Conservation (phyloP, 2,888 invertebrate genomes). For the Stenodema calcarata region DNA sequence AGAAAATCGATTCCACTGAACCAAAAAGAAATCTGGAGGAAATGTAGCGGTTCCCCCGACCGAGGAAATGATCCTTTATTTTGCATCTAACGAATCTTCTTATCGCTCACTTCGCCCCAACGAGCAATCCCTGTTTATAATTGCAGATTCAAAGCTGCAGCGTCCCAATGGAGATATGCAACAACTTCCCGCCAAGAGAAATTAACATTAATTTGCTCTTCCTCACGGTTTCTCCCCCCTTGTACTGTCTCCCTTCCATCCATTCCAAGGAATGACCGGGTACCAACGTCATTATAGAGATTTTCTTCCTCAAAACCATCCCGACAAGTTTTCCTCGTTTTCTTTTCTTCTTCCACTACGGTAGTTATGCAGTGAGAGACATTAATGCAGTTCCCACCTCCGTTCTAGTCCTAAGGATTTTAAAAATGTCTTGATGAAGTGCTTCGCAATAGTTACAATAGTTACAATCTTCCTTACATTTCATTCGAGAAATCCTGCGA, state of each 20-base stretch:
- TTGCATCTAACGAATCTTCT: background rate
- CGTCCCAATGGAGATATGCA: background rate
- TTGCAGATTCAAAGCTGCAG: background rate
- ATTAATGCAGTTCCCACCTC: too few relatives aligned
- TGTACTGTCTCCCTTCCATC: background rate
- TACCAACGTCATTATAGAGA: background rate
- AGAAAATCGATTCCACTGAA: too few relatives aligned
- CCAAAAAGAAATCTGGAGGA: background rate
- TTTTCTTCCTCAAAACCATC: background rate
- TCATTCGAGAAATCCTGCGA: too few relatives aligned
- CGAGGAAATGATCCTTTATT: background rate
- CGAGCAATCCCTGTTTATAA: background rate
- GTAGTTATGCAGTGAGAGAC: too few relatives aligned
- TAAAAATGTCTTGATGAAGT: too few relatives aligned
- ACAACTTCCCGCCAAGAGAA: slow-evolving; percentile 9
- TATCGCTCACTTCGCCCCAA: background rate
- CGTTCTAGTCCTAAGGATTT: too few relatives aligned
- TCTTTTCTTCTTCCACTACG: too few relatives aligned
- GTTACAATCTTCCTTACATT: too few relatives aligned
- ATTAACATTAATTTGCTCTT: background rate
- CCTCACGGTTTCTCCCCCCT: background rate
- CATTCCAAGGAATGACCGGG: background rate
- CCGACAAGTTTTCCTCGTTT: too few relatives aligned
- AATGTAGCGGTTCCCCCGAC: background rate
- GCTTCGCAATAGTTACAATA: too few relatives aligned